Evolutionary conservation across 2,797 vertebrate genomes (phyloP), one percentile per base, ranked within the genome.

Genomic region (Acanthis flammea): DNA sequence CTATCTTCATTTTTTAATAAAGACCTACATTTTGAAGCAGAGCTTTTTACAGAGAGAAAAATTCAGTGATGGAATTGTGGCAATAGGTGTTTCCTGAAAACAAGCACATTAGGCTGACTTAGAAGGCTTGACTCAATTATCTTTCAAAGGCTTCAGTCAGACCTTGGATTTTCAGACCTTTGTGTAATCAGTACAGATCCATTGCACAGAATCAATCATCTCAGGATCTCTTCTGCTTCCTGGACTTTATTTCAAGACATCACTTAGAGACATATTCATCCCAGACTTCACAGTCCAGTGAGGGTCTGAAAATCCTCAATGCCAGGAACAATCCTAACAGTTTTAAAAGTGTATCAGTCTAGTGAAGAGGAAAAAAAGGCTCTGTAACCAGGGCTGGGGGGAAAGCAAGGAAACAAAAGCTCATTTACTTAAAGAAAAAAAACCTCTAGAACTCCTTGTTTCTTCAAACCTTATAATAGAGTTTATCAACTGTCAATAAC

Each of bases 401-500:
- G 10, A 3, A 30, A 39, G 39, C 30, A 83, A 55, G 58, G 73
- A 83, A 65, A 73, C 66, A 86, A 74, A 78, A 80, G 27, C 33
- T 91, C 82, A 24, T 73, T 96, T 93, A 77, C 54, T 85, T 65
- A 54, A 72, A 75, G 37, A 31, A 91, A 89, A 89, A 82, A 61
- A 81, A 28, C 37, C 17, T 47, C 60, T 61, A 51, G 42, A 96
- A 71, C n/a, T 82, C 27, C 55, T 42, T 17, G 28, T 96, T 95
- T 94, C 74, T 94, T 83, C 78, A 82, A 87, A 94, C 70, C 82
- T 95, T 63, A 67, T 95, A 86, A 93, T 67, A 91, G 60, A 73
- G 90, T 96, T 98, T 96, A 97, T 97, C 97, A 96, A 96, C 97
- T 92, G 96, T 97, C 97, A 94, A 96, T 96, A 97, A 90, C 90